A percentile compares a stretch with the other conserved stretches of the same genome.
Conservation (phyloP, 2,113 vertebrate species). For the Cyanistes caeruleus region DNA sequence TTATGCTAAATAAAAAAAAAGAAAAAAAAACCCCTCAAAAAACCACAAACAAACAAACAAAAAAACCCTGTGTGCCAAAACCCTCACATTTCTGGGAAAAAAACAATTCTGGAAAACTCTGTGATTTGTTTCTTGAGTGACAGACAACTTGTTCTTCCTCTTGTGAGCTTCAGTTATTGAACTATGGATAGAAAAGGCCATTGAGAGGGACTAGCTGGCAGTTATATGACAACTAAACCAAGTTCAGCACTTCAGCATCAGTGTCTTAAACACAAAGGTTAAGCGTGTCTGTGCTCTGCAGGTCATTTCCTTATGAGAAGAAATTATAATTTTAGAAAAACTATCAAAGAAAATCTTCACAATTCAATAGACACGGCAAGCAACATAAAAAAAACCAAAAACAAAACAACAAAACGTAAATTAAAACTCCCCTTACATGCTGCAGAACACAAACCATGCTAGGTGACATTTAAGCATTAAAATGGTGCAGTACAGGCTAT, state of each 20-base stretch:
- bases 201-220: not conserved
- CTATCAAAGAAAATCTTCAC: not conserved
- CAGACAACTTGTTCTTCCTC: not conserved
- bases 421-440: not conserved
- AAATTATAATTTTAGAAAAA: not conserved
- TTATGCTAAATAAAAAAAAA: not conserved
- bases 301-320: not conserved
- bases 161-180: not conserved
- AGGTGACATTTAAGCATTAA: not conserved
- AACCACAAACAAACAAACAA: not conserved
- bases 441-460: not conserved
- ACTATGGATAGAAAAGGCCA: not conserved
- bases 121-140: not conserved
- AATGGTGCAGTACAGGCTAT: not conserved
- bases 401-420: too few relatives aligned
- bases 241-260: not conserved
- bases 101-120: not conserved
- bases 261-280: fast-evolving
- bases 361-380: not conserved
- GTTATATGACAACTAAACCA: not conserved
- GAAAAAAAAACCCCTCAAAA: not conserved
- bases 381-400: not conserved
- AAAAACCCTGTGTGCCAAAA: not conserved
- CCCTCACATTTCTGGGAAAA: not conserved
- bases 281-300: not conserved